Conservation (phyloP, 2,797 vertebrate species). For the Clarias pachynema region DNA sequence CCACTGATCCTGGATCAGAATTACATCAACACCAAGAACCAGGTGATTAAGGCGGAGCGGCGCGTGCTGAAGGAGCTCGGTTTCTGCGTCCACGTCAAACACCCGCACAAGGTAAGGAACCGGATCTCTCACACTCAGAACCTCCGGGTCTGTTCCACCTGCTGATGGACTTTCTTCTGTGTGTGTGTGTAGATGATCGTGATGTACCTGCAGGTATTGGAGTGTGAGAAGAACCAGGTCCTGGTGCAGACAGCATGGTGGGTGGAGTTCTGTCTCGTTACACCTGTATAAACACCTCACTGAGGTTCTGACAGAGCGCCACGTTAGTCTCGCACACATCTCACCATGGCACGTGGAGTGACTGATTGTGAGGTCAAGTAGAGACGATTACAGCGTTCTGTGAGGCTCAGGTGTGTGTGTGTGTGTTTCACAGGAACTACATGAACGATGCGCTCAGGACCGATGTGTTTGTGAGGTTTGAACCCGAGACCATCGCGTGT, state of each 20-base stretch:
- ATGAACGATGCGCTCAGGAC: constrained; percentile 80
- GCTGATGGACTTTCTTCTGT: not conserved
- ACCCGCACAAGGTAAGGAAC: constrained; percentile 14
- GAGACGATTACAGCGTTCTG: not conserved
- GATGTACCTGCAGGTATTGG: constrained; percentile 89
- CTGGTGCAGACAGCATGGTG: constrained; percentile 74
- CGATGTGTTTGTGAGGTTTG: constrained; percentile 84
- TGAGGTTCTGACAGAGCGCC: not conserved
- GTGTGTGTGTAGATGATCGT: constrained; percentile 80
- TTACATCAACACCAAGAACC: constrained; percentile 92
- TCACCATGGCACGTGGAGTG: too few relatives aligned
- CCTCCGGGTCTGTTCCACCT: not conserved
- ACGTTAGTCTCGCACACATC: too few relatives aligned
- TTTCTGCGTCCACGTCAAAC: constrained; percentile 84
- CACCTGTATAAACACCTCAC: not conserved
- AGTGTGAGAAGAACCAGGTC: constrained; percentile 86
- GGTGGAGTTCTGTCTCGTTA: not conserved
- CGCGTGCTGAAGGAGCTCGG: constrained; percentile 88
- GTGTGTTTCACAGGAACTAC: constrained; percentile 11
- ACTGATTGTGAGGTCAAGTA: not conserved
- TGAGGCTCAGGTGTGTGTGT: not conserved
- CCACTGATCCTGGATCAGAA: constrained; percentile 88
- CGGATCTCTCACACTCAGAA: not conserved
- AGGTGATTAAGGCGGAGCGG: constrained; percentile 88
- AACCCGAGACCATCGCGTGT: constrained; percentile 85